These are phyloP conservation scores for Drosophila glabriapex DNA, from an alignment of 2,888 invertebrate species.

Conservation along the genomic window DNA sequence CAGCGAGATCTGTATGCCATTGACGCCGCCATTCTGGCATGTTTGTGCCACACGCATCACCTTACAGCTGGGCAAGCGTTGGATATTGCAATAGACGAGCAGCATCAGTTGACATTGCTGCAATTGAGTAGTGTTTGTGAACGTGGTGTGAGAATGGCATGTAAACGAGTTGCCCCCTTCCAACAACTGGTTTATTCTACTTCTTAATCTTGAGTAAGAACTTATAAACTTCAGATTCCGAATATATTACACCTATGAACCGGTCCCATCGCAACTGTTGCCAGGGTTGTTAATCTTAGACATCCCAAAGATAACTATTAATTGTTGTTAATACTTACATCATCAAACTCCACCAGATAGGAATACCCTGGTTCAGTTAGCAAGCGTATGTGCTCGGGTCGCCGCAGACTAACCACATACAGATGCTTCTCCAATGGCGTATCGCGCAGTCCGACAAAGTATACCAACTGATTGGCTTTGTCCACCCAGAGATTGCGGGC, in stretches of 20 bases:
- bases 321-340: constrained; percentile 86
- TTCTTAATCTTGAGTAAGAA: neutral
- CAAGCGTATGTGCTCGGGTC: constrained; percentile 90
- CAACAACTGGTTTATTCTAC: neutral
- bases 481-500: constrained; percentile 96
- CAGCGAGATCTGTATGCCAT: constrained; percentile 89
- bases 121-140: constrained; percentile 46
- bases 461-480: constrained; percentile 91
- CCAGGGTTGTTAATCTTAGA: neutral
- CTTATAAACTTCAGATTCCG: neutral
- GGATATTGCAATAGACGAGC: constrained; percentile 93
- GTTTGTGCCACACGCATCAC: constrained; percentile 90
- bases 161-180: neutral
- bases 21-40: constrained; percentile 88
- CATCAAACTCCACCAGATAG: constrained; percentile 92
- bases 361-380: constrained; percentile 94
- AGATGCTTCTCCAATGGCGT: constrained; percentile 96
- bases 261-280: neutral
- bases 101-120: constrained; percentile 93
- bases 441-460: constrained; percentile 96
- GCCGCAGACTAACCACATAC: constrained; percentile 92
- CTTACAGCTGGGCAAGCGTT: constrained; percentile 91
- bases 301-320: neutral
- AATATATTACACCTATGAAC: neutral
- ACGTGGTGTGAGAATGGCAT: neutral